Percentiles rank a stretch among this genome's conserved stretches.
These are phyloP conservation scores for Vulpes ferrilata DNA, from an alignment of 2,113 vertebrate genomes.

Conservation along the genomic window DNA sequence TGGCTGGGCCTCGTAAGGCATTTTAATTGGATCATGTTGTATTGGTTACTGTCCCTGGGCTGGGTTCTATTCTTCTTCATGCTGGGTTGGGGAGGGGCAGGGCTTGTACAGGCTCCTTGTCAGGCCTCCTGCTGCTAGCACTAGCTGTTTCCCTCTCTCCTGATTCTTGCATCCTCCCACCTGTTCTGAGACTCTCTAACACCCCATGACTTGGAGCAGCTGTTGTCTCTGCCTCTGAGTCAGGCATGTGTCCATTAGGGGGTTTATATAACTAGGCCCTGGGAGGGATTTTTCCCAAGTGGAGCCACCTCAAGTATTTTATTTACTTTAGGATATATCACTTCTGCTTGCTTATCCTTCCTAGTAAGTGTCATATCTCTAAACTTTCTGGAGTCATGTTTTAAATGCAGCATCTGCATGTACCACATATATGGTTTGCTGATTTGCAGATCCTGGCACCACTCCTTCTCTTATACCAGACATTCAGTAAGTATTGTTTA, in stretches of 20 bases:
- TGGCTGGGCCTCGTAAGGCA: neutral
- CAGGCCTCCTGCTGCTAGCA: neutral
- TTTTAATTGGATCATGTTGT: conserved; percentile 35
- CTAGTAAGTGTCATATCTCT: conserved; percentile 16
- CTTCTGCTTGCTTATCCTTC: conserved; percentile 21
- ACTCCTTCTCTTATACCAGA: conserved; percentile 24
- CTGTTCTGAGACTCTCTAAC: neutral
- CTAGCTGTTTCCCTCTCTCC: conserved; percentile 33
- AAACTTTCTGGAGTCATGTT: conserved; percentile 54
- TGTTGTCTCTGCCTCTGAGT: conserved; percentile 57
- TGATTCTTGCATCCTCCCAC: conserved; percentile 50
- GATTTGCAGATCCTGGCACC: neutral
- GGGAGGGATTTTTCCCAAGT: conserved; percentile 23
- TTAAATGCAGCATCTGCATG: conserved; percentile 33
- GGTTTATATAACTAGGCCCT: conserved; percentile 4
- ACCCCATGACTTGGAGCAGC: conserved; percentile 5
- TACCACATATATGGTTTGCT: neutral
- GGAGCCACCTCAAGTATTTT: conserved; percentile 43
- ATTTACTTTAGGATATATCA: conserved; percentile 60
- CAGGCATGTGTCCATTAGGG: neutral
- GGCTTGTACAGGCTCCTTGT: neutral
- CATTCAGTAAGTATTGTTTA: conserved; percentile 36
- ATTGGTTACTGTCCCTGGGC: neutral
- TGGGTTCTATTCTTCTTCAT: conserved; percentile 10
- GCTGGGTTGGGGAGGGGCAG: neutral